A percentile compares a stretch with the other conserved stretches of the same genome.
phyloP scores from a whole-genome alignment of 2,888 invertebrate species.

The Nowickia ferox region DNA sequence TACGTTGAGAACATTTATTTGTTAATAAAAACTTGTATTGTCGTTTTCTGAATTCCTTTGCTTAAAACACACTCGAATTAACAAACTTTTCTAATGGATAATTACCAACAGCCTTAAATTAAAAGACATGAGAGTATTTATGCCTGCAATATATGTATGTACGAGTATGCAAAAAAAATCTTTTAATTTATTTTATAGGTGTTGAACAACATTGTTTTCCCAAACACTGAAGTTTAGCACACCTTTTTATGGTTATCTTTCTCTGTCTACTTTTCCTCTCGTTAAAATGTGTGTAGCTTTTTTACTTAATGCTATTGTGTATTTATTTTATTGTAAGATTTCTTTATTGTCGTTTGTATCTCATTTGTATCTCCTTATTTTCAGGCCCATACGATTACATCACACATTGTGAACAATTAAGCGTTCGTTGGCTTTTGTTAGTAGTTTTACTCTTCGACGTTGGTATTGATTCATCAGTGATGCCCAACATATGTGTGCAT shows the following conservation, averaged over 20 bases:
- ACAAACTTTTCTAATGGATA: no score
- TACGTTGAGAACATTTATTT: no score
- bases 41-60: no score
- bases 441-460: conserved; percentile 5
- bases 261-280: background rate
- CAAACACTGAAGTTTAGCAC: conserved; percentile 21
- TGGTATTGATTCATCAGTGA: background rate
- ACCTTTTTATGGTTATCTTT: conserved; percentile 33
- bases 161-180: conserved; percentile 32
- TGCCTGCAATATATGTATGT: background rate
- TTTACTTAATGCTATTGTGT: conserved; percentile 7
- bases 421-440: conserved; percentile 33
- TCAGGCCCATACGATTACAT: conserved; percentile 47
- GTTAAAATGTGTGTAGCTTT: background rate
- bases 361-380: conserved; percentile 31
- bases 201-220: conserved; percentile 29
- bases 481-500: background rate
- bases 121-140: no score
- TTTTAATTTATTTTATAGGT: conserved; percentile 8
- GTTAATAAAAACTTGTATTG: no score
- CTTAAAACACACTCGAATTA: no score
- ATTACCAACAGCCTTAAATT: no score
- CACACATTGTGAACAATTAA: conserved; percentile 54
- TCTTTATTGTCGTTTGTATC: conserved; percentile 18
- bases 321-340: conserved; percentile 8